Percentiles rank a stretch among this genome's conserved stretches.
phyloP scores from a whole-genome alignment of 2,888 invertebrate species.

The Andrena marginata region DNA sequence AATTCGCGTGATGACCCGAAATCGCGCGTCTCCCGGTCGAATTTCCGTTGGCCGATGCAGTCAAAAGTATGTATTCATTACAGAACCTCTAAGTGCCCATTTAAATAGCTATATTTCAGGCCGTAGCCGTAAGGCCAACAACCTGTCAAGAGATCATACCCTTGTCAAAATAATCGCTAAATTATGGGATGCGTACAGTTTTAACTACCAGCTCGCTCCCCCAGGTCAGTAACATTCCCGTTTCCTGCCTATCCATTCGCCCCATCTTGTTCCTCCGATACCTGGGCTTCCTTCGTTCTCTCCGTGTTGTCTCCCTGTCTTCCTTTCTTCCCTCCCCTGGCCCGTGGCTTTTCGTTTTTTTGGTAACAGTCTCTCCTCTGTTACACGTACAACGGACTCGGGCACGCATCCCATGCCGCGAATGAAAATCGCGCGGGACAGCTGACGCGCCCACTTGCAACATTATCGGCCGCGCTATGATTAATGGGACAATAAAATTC shows the following conservation, averaged over 20 bases:
- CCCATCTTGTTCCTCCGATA: constrained; percentile 67
- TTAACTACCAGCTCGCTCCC: constrained; percentile 74
- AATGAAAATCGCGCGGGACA: constrained; percentile 69
- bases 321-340: neutral
- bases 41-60: constrained; percentile 37
- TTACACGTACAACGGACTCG: constrained; percentile 33
- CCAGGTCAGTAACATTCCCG: constrained; percentile 72
- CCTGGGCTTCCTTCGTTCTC: constrained; percentile 66
- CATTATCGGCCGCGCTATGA: constrained; percentile 64
- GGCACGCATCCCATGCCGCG: constrained; percentile 45
- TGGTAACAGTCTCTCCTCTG: constrained; percentile 5
- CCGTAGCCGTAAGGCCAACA: constrained; percentile 79
- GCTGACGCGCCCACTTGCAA: constrained; percentile 66
- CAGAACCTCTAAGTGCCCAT: constrained; percentile 75
- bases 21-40: constrained; percentile 30
- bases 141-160: constrained; percentile 83
- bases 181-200: constrained; percentile 82
- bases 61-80: constrained; percentile 69
- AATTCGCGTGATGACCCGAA: constrained; percentile 28
- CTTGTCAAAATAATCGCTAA: constrained; percentile 84
- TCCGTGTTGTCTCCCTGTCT: neutral
- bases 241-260: constrained; percentile 73
- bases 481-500: constrained; percentile 71
- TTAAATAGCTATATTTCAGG: constrained; percentile 81
- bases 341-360: constrained; percentile 1